Evolutionary conservation across 2,888 invertebrate genomes (phyloP).

Genomic region (Caenorhabditis afra): DNA sequence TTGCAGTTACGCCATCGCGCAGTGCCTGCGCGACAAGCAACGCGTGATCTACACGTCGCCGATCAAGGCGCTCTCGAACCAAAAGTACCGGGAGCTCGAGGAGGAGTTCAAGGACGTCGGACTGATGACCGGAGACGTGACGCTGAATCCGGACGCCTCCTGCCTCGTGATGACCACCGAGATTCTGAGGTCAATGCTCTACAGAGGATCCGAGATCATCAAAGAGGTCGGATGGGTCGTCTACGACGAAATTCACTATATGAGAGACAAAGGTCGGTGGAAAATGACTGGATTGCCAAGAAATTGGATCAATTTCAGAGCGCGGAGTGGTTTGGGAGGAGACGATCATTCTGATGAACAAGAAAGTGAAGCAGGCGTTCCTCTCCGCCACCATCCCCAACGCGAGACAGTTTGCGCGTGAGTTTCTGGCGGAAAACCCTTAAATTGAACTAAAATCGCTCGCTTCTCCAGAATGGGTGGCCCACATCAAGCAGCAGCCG

Average conservation of each 20-base stretch:
- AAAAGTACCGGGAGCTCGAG: conserved; percentile 97
- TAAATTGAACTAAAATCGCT: too few species aligned
- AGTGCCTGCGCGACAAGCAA: conserved; percentile 93
- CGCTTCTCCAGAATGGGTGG: conserved; percentile 80
- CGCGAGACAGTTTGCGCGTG: conserved; percentile 88
- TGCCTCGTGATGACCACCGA: conserved; percentile 99
- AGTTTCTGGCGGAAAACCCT: conserved; percentile 12
- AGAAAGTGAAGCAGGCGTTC: conserved; percentile 98
- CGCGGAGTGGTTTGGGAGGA: conserved; percentile 99
- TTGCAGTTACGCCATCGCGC: conserved; percentile 90
- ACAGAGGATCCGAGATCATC: conserved; percentile 98
- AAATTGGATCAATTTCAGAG: conserved; percentile 83
- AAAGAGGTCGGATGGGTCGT: conserved; percentile 99
- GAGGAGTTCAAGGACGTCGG: conserved; percentile 92
- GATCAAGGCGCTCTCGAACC: conserved; percentile 98
- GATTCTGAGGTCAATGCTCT: conserved; percentile 98
- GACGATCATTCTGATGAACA: conserved; percentile 95
- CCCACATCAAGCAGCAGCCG: conserved; percentile 84
- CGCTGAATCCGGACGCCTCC: conserved; percentile 97
- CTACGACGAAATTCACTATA: conserved; percentile 99
- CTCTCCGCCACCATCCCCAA: conserved; percentile 99
- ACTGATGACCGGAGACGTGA: conserved; percentile 96
- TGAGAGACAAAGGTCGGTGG: conserved; percentile 90
- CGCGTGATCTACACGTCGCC: conserved; percentile 99
- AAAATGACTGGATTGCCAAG: background rate